Evolutionary conservation across 35 echinoderm and acorn worm genomes (phyloP), one percentile per base, ranked within the genome.

Genomic region (Apostichopus californicus): DNA sequence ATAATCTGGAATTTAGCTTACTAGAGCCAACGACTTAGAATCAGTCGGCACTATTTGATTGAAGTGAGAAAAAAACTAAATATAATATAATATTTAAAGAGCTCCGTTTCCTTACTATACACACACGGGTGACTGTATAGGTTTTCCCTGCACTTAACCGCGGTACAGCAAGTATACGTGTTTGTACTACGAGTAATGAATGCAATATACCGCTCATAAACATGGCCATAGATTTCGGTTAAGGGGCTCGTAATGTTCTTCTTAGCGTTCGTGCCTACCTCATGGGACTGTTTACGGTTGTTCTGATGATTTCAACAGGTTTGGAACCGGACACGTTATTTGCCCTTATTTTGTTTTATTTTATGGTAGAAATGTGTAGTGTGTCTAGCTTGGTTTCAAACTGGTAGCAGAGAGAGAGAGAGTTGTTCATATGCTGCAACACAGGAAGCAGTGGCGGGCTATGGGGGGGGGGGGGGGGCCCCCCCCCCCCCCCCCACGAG

Each of bases 41-140:
- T 3, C 17, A 22, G 71, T 75, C 71, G 71, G 71, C 6, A 75
- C 71, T 20, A 13, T 75, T 75, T 75, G 71, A 75, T 75, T 13
- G 17, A 75, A 75, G 71, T 18, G 64, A 68, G 58, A 1, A 8
- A 60, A 73, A 20, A 75, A 75, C 14, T 18, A 18, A 22, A 20
- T 20, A 20, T 75, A 75, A 75, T 75, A 75, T 75, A 75, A 75
- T 75, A 75, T 75, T 75, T 75, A 20, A 75, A 75, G 58, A 75
- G 71, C 15, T n/a, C 17, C 71, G 17, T 75, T 20, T 18, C 71
- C 71, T 20, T 61, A 61, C 58, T 61, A 12, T 61, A 61, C 58
- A 61, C 58, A 61, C 12, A 61, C 58, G 58, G 58, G 1, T 21
- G 9, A 73, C 70, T 5, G 70, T 73, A 73, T 73, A 73, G 70